Percentiles rank a stretch among this genome's conserved stretches.
These are phyloP conservation scores for Yponomeuta malinellus DNA, from an alignment of 2,888 invertebrate species.

Conservation along the genomic window DNA sequence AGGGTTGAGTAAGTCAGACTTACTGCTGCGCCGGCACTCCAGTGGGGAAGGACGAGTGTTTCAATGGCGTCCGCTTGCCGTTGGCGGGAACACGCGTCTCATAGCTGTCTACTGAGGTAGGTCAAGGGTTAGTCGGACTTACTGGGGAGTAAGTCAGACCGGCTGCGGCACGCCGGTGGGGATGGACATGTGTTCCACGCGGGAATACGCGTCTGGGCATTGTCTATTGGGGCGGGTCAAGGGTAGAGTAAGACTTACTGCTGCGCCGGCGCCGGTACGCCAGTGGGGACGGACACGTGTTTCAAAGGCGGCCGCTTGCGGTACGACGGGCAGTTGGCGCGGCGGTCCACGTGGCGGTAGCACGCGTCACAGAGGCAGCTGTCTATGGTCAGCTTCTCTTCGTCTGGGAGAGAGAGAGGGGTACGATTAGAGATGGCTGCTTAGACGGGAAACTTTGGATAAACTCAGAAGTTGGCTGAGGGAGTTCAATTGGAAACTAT, in stretches of 20 bases:
- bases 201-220: neutral
- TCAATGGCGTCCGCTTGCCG: too few relatives aligned
- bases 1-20: neutral
- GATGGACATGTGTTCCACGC: too few relatives aligned
- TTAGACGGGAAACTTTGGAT: too few relatives aligned
- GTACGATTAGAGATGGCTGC: neutral
- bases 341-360: slow-evolving; percentile 89
- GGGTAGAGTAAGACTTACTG: neutral
- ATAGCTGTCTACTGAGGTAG: too few relatives aligned
- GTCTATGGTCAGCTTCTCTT: slow-evolving; percentile 87
- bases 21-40: slow-evolving; percentile 12
- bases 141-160: too few relatives aligned
- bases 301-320: slow-evolving; percentile 69
- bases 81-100: too few relatives aligned
- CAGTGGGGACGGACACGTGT: slow-evolving; percentile 22
- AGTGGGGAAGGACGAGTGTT: neutral
- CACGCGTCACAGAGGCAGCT: slow-evolving; percentile 93
- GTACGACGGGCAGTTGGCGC: slow-evolving; percentile 83
- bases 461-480: too few relatives aligned
- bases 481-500: too few relatives aligned
- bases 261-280: slow-evolving; percentile 10
- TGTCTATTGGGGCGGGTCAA: neutral
- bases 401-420: slow-evolving; percentile 66
- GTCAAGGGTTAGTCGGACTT: too few relatives aligned
- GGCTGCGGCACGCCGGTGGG: too few relatives aligned